These are phyloP conservation scores for Heliconius melpomene DNA, from an alignment of 1,140 invertebrate species.

Conservation along the genomic window DNA sequence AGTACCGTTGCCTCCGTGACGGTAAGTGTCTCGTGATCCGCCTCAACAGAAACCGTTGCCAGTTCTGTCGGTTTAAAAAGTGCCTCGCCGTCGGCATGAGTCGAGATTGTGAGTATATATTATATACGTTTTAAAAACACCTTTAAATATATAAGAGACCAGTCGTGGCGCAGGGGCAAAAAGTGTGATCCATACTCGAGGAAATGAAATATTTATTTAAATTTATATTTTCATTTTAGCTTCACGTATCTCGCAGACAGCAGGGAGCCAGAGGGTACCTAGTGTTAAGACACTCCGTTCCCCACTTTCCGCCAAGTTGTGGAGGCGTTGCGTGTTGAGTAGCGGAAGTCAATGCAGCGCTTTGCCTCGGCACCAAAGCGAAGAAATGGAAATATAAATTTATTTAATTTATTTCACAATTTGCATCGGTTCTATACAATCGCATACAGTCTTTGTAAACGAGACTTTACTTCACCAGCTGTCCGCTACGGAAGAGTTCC, in stretches of 20 bases:
- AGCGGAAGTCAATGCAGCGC: no score
- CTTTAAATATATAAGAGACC: background rate
- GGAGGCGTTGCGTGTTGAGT: no score
- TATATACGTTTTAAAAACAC: slow-evolving; percentile 56
- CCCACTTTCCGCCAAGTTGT: no score
- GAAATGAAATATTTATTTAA: no score
- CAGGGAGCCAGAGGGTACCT: no score
- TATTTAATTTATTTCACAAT: slow-evolving; percentile 29
- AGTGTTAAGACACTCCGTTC: no score
- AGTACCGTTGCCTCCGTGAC: slow-evolving; percentile 97
- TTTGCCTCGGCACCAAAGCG: no score
- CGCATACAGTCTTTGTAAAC: slow-evolving; percentile 39
- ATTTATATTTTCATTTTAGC: no score
- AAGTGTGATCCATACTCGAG: no score
- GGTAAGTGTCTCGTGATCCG: slow-evolving; percentile 98
- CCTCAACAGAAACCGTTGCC: slow-evolving; percentile 97
- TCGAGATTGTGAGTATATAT: slow-evolving; percentile 92
- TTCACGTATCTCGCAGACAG: no score
- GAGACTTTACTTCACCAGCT: slow-evolving; percentile 83
- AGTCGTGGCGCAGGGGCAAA: no score
- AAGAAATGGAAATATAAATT: no score
- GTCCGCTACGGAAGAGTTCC: slow-evolving; percentile 97
- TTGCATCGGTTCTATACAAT: slow-evolving; percentile 39
- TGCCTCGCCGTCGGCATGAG: slow-evolving; percentile 99
- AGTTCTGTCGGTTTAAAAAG: slow-evolving; percentile 99